Conservation (phyloP, 1,140 invertebrate species). For the Marisa cornuarietis region DNA sequence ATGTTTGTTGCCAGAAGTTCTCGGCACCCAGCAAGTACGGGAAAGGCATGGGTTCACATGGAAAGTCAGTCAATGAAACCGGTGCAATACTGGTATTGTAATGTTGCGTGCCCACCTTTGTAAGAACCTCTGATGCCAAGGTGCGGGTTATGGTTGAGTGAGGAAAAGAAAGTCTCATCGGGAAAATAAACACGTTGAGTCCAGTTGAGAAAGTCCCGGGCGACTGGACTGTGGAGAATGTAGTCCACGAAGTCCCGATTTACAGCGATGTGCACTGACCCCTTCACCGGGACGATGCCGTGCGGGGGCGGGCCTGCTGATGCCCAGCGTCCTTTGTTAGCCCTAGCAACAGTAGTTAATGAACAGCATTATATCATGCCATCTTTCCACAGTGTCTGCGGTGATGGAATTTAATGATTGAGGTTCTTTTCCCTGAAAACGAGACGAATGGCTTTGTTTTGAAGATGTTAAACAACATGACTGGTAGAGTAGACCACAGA, state of each 20-base stretch:
- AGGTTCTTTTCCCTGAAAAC: too few species aligned
- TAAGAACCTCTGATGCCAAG: slow-evolving; percentile 27
- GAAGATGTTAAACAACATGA: too few species aligned
- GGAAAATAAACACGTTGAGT: slow-evolving; percentile 26
- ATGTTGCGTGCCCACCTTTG: slow-evolving; percentile 20
- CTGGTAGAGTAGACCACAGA: too few species aligned
- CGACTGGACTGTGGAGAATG: slow-evolving; percentile 24
- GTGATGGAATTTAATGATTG: too few species aligned
- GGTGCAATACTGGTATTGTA: too few species aligned
- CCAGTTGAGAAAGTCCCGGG: slow-evolving; percentile 43
- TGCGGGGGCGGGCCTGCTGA: neutral
- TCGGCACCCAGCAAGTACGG: too few species aligned
- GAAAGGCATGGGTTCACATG: too few species aligned
- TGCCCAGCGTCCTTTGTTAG: neutral
- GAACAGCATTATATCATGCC: neutral
- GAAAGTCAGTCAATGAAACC: too few species aligned
- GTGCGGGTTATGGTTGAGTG: slow-evolving; percentile 38
- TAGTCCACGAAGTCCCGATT: slow-evolving; percentile 42
- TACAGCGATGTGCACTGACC: slow-evolving; percentile 38
- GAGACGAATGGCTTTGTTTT: too few species aligned
- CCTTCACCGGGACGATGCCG: slow-evolving; percentile 35
- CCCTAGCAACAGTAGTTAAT: too few species aligned
- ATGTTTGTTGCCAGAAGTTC: too few species aligned
- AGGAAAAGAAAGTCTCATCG: slow-evolving; percentile 45
- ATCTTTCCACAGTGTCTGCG: neutral